phyloP scores from a whole-genome alignment of 2,888 invertebrate genomes.

The Tethea ocularis region DNA sequence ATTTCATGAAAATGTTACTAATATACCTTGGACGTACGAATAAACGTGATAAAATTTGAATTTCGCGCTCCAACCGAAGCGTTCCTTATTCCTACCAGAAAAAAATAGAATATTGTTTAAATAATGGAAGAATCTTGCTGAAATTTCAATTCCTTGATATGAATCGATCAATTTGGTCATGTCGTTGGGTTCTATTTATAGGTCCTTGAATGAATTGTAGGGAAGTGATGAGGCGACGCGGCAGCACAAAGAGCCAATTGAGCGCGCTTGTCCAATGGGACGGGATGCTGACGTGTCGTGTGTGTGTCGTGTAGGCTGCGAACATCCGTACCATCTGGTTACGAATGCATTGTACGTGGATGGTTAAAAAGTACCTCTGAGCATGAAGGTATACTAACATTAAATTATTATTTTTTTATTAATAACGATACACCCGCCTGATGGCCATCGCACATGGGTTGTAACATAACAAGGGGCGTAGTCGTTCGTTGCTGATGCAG shows the following conservation, averaged over 20 bases:
- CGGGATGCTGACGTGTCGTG: constrained; percentile 41
- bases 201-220: constrained; percentile 53
- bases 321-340: constrained; percentile 16
- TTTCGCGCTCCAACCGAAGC: no score
- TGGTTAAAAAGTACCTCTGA: not conserved
- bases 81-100: no score
- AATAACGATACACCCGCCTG: no score
- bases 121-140: constrained; percentile 18
- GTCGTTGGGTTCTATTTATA: constrained; percentile 60
- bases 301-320: constrained; percentile 27
- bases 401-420: no score
- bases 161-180: constrained; percentile 61
- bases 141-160: constrained; percentile 38
- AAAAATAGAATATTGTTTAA: constrained; percentile 8
- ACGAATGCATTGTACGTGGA: constrained; percentile 6
- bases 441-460: no score
- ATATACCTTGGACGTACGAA: no score
- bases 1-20: no score
- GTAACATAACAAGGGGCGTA: no score
- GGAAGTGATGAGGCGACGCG: constrained; percentile 58
- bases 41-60: no score
- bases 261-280: constrained; percentile 51
- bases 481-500: no score
- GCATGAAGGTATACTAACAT: no score
- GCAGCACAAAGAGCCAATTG: constrained; percentile 71